Evolutionary conservation across 1,140 invertebrate species (phyloP).

Genomic region (Trachelipus rathkii): DNA sequence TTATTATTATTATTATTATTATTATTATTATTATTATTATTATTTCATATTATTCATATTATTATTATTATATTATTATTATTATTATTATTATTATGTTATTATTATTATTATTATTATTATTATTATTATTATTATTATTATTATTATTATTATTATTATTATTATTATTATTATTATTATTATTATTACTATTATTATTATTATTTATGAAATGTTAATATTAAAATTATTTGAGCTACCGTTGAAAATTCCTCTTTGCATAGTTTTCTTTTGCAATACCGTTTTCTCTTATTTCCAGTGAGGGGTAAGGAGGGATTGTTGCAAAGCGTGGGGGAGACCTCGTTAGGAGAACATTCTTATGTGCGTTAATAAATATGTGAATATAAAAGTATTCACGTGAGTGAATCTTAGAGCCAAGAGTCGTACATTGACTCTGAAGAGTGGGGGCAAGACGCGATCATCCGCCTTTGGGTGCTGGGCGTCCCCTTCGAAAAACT

Average conservation of each 20-base stretch:
- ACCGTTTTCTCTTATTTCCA: background rate
- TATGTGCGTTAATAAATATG: background rate
- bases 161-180: no score
- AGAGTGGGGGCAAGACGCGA: slow-evolving; percentile 3
- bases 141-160: no score
- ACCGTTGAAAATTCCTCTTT: background rate
- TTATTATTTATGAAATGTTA: background rate
- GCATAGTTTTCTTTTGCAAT: background rate
- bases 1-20: no score
- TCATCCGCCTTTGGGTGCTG: slow-evolving; percentile 3
- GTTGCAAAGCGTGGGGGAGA: background rate
- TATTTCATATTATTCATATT: no score
- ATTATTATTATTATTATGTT: no score
- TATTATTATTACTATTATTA: no score
- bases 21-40: no score
- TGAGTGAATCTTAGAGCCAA: background rate
- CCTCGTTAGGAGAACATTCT: background rate
- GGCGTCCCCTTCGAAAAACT: slow-evolving; percentile 7
- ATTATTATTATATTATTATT: no score
- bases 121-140: no score
- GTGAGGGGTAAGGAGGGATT: background rate
- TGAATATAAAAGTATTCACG: background rate
- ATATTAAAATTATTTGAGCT: slow-evolving; percentile 2
- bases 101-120: no score
- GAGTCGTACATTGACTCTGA: background rate